Conservation (phyloP, 2,113 vertebrate genomes). For the Gopherus evgoodei region DNA sequence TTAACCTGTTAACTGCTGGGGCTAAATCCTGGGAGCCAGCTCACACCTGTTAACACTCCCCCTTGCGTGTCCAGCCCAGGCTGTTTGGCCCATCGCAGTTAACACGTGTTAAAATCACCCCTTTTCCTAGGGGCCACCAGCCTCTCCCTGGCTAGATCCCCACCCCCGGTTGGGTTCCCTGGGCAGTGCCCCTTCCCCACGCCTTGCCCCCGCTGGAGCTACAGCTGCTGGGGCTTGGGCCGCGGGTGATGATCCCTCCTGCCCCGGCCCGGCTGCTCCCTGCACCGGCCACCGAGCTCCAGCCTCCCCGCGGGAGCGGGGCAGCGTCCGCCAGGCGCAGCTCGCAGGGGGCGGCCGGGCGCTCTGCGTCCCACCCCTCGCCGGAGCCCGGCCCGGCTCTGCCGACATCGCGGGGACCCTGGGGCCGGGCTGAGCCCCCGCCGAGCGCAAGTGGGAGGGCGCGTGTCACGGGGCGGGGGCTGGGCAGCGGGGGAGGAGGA, state of each 20-base stretch:
- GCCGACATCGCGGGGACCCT: background rate
- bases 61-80: background rate
- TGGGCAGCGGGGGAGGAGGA: background rate
- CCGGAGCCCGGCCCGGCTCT: too few species aligned
- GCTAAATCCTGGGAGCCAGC: background rate
- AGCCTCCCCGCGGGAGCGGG: too few species aligned
- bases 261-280: too few species aligned
- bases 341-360: background rate
- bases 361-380: background rate
- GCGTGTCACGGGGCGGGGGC: too few species aligned
- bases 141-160: too few species aligned
- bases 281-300: too few species aligned
- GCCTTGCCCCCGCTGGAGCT: too few species aligned
- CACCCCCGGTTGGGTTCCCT: too few species aligned
- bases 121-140: background rate
- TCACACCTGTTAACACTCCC: background rate
- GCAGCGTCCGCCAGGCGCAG: too few species aligned
- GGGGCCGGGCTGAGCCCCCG: background rate
- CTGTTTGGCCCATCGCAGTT: too few species aligned
- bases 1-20: background rate
- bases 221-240: too few species aligned
- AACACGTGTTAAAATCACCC: slow-evolving; percentile 48
- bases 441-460: background rate
- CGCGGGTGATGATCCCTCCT: background rate
- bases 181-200: too few species aligned